phyloP scores from a whole-genome alignment of 92 coral and sea anemone species.

The Bergia puertoricense region DNA sequence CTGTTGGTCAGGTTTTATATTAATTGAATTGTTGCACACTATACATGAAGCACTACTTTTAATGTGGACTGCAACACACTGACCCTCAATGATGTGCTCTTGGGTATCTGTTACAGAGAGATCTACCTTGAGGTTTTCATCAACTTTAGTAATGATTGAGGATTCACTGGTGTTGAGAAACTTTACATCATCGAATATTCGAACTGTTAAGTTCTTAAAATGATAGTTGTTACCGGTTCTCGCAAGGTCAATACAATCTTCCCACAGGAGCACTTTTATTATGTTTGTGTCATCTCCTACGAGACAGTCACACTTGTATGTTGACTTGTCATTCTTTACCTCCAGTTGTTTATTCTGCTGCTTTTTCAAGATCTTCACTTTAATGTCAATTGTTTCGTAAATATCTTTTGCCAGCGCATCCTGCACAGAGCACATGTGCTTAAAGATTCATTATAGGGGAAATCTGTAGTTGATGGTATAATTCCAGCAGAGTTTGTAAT shows the following conservation, averaged over 20 bases:
- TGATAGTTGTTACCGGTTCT: constrained; percentile 20
- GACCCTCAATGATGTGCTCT: not conserved
- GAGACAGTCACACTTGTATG: constrained; percentile 15
- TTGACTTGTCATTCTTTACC: constrained; percentile 12
- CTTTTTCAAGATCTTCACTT: constrained; percentile 27
- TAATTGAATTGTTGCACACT: not conserved
- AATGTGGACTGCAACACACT: constrained; percentile 18
- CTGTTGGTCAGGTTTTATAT: constrained; percentile 16
- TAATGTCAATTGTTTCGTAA: constrained; percentile 17
- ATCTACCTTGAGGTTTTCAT: constrained; percentile 6
- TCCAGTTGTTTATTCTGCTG: constrained; percentile 8
- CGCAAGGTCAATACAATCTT: constrained; percentile 12
- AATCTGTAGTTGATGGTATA: too few relatives aligned
- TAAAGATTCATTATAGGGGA: not conserved
- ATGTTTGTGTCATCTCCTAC: constrained; percentile 29
- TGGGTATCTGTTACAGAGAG: constrained; percentile 10
- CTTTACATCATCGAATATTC: constrained; percentile 11
- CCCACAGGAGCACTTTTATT: constrained; percentile 11
- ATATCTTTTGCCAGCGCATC: constrained; percentile 9
- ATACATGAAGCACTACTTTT: not conserved
- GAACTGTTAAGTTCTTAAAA: constrained; percentile 4
- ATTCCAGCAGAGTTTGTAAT: not conserved
- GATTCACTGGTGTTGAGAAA: too few relatives aligned
- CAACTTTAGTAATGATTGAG: not conserved
- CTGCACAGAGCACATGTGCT: constrained; percentile 17